These are phyloP conservation scores for Phacellophora camtschatica DNA, from an alignment of 30 jellyfish, hydroid and myxozoan species.

Conservation along the genomic window DNA sequence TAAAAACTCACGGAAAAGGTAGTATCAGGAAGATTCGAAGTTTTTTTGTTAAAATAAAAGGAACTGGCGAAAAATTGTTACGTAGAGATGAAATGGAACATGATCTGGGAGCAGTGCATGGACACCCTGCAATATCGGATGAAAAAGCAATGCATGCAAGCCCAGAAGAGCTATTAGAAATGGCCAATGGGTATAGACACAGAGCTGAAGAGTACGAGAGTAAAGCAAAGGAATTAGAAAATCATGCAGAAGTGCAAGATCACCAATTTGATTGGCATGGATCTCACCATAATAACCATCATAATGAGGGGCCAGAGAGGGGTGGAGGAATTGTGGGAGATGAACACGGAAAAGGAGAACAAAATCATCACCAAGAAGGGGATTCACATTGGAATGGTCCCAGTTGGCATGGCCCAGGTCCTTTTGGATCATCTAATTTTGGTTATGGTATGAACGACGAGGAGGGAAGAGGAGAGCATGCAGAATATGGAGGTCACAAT, in stretches of 20 bases:
- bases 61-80: not conserved
- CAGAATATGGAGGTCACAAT: slow-evolving; percentile 25
- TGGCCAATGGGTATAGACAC: slow-evolving; percentile 63
- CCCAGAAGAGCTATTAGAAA: slow-evolving; percentile 53
- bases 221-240: slow-evolving; percentile 73
- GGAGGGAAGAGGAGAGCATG: slow-evolving; percentile 19
- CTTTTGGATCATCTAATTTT: slow-evolving; percentile 32
- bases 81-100: slow-evolving; percentile 3
- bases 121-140: slow-evolving; percentile 61
- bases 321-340: slow-evolving; percentile 44
- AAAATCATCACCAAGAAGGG: slow-evolving; percentile 26
- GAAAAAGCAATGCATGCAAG: slow-evolving; percentile 55
- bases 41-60: not conserved
- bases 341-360: slow-evolving; percentile 46
- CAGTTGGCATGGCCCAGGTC: slow-evolving; percentile 67
- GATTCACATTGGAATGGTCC: slow-evolving; percentile 35
- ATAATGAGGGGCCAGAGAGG: slow-evolving; percentile 61
- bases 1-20: not conserved
- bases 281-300: slow-evolving; percentile 47
- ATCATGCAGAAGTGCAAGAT: slow-evolving; percentile 70
- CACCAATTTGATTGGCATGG: slow-evolving; percentile 60
- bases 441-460: slow-evolving; percentile 10
- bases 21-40: not conserved
- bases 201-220: slow-evolving; percentile 70
- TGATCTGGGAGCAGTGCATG: slow-evolving; percentile 62